These are phyloP conservation scores for Paradoxurus hermaphroditus DNA, from an alignment of 2,113 vertebrate genomes.

Conservation along the genomic window DNA sequence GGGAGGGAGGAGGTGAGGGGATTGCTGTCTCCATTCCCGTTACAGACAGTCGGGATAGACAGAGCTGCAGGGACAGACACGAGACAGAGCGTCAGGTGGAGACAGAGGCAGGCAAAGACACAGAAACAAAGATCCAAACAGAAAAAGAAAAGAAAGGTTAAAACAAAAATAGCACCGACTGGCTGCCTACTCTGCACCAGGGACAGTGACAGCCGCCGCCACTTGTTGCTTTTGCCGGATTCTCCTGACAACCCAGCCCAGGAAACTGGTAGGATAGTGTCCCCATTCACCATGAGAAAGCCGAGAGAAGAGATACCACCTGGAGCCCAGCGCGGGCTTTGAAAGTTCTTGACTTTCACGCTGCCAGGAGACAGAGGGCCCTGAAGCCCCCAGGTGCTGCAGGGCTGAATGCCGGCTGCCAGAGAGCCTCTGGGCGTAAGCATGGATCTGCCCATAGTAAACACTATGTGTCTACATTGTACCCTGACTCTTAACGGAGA, in stretches of 20 bases:
- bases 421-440: not conserved
- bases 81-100: not conserved
- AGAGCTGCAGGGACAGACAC: not conserved
- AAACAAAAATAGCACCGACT: not conserved
- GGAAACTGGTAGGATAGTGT: accelerated
- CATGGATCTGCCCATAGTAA: not conserved
- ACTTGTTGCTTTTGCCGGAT: not conserved
- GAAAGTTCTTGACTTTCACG: not conserved
- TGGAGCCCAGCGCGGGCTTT: not conserved
- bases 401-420: not conserved
- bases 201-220: not conserved
- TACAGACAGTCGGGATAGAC: not conserved
- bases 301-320: not conserved
- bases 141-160: not conserved
- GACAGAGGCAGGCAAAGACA: not conserved
- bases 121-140: not conserved
- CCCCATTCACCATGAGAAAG: not conserved
- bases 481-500: not conserved
- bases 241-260: not conserved
- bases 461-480: not conserved
- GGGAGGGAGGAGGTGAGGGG: accelerated
- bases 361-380: not conserved
- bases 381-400: not conserved
- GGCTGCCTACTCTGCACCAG: not conserved
- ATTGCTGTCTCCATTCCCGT: not conserved